These are phyloP conservation scores for Mesaphorura yosii DNA, from an alignment of 1,140 invertebrate species.

Conservation along the genomic window DNA sequence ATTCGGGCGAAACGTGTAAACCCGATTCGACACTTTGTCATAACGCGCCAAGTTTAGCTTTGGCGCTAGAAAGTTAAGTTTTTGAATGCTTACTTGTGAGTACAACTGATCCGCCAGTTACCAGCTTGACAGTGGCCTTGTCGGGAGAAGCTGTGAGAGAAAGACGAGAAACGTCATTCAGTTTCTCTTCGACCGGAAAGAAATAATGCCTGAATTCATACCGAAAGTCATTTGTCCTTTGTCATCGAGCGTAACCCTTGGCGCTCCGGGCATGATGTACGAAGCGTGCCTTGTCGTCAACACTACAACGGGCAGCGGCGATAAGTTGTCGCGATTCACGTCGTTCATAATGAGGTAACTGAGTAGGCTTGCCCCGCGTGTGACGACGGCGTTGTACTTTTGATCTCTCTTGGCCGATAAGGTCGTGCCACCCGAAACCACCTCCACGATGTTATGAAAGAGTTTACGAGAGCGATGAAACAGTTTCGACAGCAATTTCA, in stretches of 20 bases:
- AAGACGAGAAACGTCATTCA: background rate
- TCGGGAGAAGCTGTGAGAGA: background rate
- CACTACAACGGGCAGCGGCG: background rate
- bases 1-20: conserved; percentile 24
- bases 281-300: conserved; percentile 20
- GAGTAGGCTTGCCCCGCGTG: conserved; percentile 8
- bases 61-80: too few relatives aligned
- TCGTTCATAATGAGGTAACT: conserved; percentile 7
- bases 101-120: background rate
- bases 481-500: conserved; percentile 9
- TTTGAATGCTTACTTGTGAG: conserved; percentile 16
- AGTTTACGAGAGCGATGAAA: conserved; percentile 9
- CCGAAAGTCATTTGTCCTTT: conserved; percentile 16
- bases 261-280: conserved; percentile 17
- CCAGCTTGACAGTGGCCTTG: background rate
- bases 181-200: background rate
- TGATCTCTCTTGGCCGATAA: background rate
- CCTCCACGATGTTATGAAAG: conserved; percentile 10
- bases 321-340: background rate
- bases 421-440: conserved; percentile 1
- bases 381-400: conserved; percentile 24
- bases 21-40: too few relatives aligned
- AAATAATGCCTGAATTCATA: conserved; percentile 7
- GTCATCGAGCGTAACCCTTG: conserved; percentile 19
- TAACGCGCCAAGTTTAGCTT: too few relatives aligned